Percentiles rank a stretch among this genome's conserved stretches.
Evolutionary conservation across 2,888 invertebrate genomes (phyloP).

Genomic region (Caenorhabditis sulstoni): DNA sequence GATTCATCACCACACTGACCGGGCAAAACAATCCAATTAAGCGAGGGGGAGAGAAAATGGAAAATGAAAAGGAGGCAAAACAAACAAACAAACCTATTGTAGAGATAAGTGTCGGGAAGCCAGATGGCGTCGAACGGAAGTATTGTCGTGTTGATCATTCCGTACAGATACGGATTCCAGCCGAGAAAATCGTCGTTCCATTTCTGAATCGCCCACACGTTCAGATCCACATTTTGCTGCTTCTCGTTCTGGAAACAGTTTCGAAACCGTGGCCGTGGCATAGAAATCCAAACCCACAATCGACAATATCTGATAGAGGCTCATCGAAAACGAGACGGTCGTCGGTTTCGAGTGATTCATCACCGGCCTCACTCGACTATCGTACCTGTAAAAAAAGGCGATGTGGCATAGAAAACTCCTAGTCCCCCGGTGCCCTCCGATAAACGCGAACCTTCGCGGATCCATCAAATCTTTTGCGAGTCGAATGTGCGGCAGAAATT

Average conservation of each 20-base stretch:
- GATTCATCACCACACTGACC: constrained; percentile 79
- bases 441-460: constrained; percentile 63
- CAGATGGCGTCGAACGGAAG: constrained; percentile 78
- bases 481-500: constrained; percentile 79
- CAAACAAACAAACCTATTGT: constrained; percentile 70
- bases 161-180: constrained; percentile 78
- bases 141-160: constrained; percentile 78
- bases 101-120: constrained; percentile 78
- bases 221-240: constrained; percentile 78
- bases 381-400: constrained; percentile 64
- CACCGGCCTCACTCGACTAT: constrained; percentile 76
- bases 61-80: background rate
- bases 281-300: constrained; percentile 66
- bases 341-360: constrained; percentile 76
- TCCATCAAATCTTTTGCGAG: constrained; percentile 79
- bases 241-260: constrained; percentile 77
- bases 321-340: constrained; percentile 77
- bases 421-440: background rate
- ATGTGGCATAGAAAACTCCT: background rate
- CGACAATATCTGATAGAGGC: constrained; percentile 78
- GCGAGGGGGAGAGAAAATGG: too few relatives aligned
- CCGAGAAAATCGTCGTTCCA: constrained; percentile 79
- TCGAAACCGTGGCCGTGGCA: too few relatives aligned
- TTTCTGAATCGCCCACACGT: constrained; percentile 80
- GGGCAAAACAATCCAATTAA: too few relatives aligned